Base-by-base conservation (phyloP, 2,797 vertebrate species). In the Setipinna tenuifilis region DNA sequence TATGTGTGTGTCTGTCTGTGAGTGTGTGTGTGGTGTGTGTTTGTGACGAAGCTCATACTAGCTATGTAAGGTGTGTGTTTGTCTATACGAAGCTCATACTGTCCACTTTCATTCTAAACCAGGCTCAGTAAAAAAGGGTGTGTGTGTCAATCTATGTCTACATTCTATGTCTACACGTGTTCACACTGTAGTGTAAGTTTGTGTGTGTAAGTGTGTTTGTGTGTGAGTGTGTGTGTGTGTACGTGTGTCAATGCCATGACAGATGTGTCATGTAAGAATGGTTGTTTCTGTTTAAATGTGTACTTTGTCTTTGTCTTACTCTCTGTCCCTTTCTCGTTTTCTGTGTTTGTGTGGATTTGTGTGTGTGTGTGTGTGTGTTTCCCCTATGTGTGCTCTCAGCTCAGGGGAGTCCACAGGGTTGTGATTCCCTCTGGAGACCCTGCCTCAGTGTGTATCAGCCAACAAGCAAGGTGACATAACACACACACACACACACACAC, bases 381-480 rank as follows among this genome's bases (percentile, higher is more conserved):
- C 11, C 54, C n/a, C 35, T 82, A 16, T 31, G 35, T 19, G 25
- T 21, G 14, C 50, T 71, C 48, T 44, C 88, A 95, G 95, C 94
- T 90, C 91, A 92, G 58, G 87, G 84, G 0, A 88, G 81, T 11
- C 31, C 23, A 17, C 4, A 61, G 80, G 88, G 89, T n/a, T 96
- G 95, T 75, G 87, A 86, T 88, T 81, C 21, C 14, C 28, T 89
- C 7, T 89, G 90, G 93, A 88, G 90, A 83, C 94, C 95, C 21
- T 95, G 95, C 92, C 71, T 92, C 58, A 90, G 0, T n/a, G 78
- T 87, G 59, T 19, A 87, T 78, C 14, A 2, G 10, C 85, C 25
- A 14, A 44, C 46, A 31, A 71, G 19, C 12, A 83, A 83, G 88
- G 89, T 87, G 83, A 75, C 31, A 59, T 0, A 85, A 28, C 23